A percentile compares a stretch with the other conserved stretches of the same genome.
Conservation (phyloP, 1,140 invertebrate genomes). For the Diprion similis region DNA sequence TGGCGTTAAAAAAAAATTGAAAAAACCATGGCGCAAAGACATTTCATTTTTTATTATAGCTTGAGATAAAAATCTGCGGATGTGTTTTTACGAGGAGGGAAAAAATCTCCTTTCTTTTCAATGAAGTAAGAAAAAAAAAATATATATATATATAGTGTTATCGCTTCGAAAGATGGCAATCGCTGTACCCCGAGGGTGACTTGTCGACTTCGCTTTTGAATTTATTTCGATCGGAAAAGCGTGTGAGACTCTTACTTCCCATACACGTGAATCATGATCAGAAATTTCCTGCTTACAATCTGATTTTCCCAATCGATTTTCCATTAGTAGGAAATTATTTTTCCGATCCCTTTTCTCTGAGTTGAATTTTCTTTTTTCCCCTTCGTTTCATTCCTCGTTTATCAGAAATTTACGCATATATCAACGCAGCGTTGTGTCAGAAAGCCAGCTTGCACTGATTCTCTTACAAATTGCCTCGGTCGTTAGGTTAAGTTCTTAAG, state of each 20-base stretch:
- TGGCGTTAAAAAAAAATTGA: no score
- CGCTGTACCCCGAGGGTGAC: background rate
- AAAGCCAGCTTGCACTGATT: background rate
- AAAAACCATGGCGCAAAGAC: background rate
- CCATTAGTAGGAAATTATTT: background rate
- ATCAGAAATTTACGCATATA: background rate
- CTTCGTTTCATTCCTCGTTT: background rate
- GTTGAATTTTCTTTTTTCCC: background rate
- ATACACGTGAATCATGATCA: background rate
- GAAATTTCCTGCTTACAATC: background rate
- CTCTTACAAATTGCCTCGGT: background rate
- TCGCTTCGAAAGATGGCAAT: background rate
- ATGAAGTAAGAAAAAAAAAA: background rate
- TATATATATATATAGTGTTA: background rate
- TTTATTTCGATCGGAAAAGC: background rate
- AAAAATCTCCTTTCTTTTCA: background rate
- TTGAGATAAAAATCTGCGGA: background rate
- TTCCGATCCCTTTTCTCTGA: background rate
- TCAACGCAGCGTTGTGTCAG: background rate
- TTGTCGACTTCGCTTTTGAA: background rate
- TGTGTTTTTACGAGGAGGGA: background rate
- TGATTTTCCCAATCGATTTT: slow-evolving; percentile 1
- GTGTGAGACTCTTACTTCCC: background rate
- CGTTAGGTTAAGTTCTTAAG: slow-evolving; percentile 3
- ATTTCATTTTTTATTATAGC: background rate